phyloP scores from a whole-genome alignment of 2,888 invertebrate species.

The Lysandra bellargus region DNA sequence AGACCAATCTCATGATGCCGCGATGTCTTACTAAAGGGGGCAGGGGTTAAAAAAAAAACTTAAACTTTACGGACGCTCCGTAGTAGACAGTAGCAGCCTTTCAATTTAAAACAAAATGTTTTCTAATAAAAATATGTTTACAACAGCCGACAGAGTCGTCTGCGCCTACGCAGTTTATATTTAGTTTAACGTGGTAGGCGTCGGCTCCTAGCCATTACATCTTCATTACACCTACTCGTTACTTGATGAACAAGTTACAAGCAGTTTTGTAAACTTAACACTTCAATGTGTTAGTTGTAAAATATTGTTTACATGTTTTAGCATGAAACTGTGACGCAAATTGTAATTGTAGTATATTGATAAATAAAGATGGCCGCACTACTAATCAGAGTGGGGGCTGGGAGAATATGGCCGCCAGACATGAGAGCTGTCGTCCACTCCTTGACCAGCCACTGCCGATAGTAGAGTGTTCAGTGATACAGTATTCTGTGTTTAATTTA shows the following conservation, averaged over 20 bases:
- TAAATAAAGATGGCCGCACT: too few species aligned
- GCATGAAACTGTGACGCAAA: not conserved
- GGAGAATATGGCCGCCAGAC: too few species aligned
- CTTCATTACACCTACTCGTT: slow-evolving; percentile 12
- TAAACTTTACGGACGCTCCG: too few species aligned
- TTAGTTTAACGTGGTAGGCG: slow-evolving; percentile 39
- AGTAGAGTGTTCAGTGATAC: too few species aligned
- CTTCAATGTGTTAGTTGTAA: not conserved
- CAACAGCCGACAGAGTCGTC: slow-evolving; percentile 28
- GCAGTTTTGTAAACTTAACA: slow-evolving; percentile 11
- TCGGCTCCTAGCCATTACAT: slow-evolving; percentile 31
- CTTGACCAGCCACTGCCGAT: too few species aligned
- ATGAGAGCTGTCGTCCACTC: too few species aligned
- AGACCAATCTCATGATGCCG: too few species aligned
- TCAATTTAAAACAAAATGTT: not conserved
- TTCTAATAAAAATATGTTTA: not conserved
- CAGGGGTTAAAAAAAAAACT: too few species aligned
- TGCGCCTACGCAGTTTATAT: slow-evolving; percentile 39
- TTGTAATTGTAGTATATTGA: too few species aligned
- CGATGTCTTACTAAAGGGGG: too few species aligned
- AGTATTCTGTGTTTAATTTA: too few species aligned
- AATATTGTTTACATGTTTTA: not conserved
- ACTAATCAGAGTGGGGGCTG: too few species aligned
- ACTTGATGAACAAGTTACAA: not conserved
- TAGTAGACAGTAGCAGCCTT: not conserved